Conservation (phyloP, 2,113 vertebrate species). For the Hippocampus comes region DNA sequence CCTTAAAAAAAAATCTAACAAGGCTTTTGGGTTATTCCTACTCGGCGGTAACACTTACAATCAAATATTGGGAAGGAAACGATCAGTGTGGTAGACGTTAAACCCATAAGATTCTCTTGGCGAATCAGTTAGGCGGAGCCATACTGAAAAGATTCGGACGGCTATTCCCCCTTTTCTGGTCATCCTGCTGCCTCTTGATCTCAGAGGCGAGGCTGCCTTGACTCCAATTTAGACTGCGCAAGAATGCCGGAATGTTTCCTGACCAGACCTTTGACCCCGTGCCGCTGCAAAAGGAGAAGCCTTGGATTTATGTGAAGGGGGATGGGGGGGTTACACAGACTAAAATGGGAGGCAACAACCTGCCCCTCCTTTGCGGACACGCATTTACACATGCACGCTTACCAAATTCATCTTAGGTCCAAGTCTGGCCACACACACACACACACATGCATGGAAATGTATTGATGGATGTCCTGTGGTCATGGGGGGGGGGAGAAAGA, state of each 20-base stretch:
- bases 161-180: constrained; percentile 15
- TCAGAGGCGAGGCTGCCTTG: constrained; percentile 35
- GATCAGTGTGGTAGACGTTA: neutral
- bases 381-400: constrained; percentile 10
- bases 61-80: neutral
- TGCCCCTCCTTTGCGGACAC: constrained; percentile 48
- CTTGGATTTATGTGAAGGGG: neutral
- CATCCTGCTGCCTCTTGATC: constrained; percentile 54
- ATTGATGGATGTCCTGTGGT: constrained; percentile 29
- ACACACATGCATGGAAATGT: neutral
- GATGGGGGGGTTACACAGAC: neutral
- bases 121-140: neutral
- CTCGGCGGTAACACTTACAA: neutral
- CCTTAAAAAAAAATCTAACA: neutral
- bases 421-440: constrained; percentile 4
- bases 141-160: neutral
- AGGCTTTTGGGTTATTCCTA: neutral
- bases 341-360: constrained; percentile 49
- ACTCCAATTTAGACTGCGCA: constrained; percentile 51
- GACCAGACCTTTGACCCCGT: constrained; percentile 54
- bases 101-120: neutral
- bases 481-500: constrained; percentile 8
- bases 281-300: constrained; percentile 20
- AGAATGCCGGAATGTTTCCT: constrained; percentile 67
- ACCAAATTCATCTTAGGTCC: neutral